phyloP scores from a whole-genome alignment of 2,797 vertebrate genomes.

The Hapalemur alaotrensis region DNA sequence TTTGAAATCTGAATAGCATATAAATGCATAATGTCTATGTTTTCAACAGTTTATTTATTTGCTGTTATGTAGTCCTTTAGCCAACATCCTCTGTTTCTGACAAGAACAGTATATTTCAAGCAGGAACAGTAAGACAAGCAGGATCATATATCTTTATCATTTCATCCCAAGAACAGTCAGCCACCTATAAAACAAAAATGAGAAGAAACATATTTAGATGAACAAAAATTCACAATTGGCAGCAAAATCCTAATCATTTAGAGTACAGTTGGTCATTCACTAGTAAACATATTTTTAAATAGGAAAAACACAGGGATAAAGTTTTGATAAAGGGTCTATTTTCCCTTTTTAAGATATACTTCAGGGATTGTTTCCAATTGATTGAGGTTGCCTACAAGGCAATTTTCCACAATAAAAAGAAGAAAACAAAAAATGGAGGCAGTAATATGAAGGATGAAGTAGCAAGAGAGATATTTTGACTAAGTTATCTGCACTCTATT shows the following conservation, averaged over 20 bases:
- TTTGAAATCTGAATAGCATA: slow-evolving; percentile 28
- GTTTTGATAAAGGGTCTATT: background rate
- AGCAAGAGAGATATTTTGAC: background rate
- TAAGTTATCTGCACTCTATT: background rate
- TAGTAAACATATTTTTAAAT: background rate
- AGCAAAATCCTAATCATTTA: background rate
- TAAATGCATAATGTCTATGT: slow-evolving; percentile 39
- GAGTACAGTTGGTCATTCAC: background rate
- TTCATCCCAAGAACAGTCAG: slow-evolving; percentile 98
- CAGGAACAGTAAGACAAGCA: slow-evolving; percentile 84
- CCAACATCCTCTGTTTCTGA: slow-evolving; percentile 35
- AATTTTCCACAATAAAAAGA: background rate
- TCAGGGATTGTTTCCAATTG: background rate
- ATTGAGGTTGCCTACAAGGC: background rate
- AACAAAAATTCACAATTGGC: background rate
- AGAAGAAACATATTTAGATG: background rate
- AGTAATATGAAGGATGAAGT: background rate
- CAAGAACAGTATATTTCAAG: slow-evolving; percentile 64
- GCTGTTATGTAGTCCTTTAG: slow-evolving; percentile 22
- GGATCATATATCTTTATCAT: slow-evolving; percentile 95
- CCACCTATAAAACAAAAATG: slow-evolving; percentile 89
- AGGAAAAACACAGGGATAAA: background rate
- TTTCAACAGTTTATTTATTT: slow-evolving; percentile 38
- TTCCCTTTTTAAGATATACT: slow-evolving; percentile 1
- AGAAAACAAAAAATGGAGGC: background rate